A percentile compares a stretch with the other conserved stretches of the same genome.
phyloP scores from a whole-genome alignment of 2,113 vertebrate genomes.

The Gyps fulvus region DNA sequence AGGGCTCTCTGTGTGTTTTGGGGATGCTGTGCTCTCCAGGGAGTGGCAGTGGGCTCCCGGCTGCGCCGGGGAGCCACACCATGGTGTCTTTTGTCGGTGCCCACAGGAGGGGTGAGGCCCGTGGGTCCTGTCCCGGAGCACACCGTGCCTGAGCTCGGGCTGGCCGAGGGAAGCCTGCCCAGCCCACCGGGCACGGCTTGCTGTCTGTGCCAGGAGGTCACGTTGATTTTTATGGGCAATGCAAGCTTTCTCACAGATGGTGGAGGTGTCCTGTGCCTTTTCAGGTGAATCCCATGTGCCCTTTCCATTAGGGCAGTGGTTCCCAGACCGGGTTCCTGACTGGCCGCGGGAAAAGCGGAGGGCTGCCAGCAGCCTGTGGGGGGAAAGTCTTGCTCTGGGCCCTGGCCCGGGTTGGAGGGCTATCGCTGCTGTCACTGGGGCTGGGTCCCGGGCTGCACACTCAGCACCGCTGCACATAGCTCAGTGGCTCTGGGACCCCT shows the following conservation, averaged over 20 bases:
- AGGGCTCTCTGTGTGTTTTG: fast-evolving
- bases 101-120: fast-evolving
- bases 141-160: fast-evolving
- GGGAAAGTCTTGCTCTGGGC: not conserved
- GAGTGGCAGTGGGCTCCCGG: not conserved
- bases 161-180: not conserved
- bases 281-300: not conserved
- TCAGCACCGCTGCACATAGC: fast-evolving
- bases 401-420: not conserved
- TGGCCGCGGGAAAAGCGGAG: not conserved
- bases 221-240: not conserved
- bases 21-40: not conserved
- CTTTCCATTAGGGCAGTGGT: not conserved
- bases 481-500: not conserved
- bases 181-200: fast-evolving
- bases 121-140: fast-evolving
- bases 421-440: fast-evolving
- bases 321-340: fast-evolving
- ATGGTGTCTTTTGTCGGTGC: not conserved
- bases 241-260: not conserved
- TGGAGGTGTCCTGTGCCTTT: not conserved
- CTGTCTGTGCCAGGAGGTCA: not conserved
- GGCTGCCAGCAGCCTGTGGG: not conserved
- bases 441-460: not conserved
- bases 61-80: not conserved